Percentiles rank a stretch among this genome's conserved stretches.
These are phyloP conservation scores for Datnioides undecimradiatus DNA, from an alignment of 2,113 vertebrate genomes.

Conservation along the genomic window DNA sequence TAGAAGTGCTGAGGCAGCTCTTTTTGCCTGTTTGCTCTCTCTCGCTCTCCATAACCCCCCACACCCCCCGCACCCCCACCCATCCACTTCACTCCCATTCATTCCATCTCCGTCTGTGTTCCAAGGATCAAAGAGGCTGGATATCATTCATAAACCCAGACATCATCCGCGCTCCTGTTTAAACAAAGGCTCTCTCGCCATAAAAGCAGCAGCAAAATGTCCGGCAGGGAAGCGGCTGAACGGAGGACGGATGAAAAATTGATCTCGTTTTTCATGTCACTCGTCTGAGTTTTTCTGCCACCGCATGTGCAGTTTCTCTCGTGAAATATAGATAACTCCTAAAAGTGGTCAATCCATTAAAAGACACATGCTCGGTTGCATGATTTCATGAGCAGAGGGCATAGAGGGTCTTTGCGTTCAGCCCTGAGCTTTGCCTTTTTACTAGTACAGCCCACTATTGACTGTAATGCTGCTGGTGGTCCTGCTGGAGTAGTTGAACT, in stretches of 20 bases:
- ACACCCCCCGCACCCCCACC: no score
- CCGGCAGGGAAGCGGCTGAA: slow-evolving; percentile 27
- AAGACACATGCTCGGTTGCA: slow-evolving; percentile 36
- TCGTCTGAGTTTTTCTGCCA: slow-evolving; percentile 28
- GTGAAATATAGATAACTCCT: slow-evolving; percentile 59
- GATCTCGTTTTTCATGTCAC: slow-evolving; percentile 54
- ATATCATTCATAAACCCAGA: slow-evolving; percentile 67
- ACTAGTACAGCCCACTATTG: slow-evolving; percentile 4
- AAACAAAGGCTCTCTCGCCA: slow-evolving; percentile 64
- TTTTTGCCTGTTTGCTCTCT: slow-evolving; percentile 61
- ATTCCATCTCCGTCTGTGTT: slow-evolving; percentile 53
- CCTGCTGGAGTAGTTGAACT: slow-evolving; percentile 30
- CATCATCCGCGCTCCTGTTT: slow-evolving; percentile 38
- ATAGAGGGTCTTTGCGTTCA: slow-evolving; percentile 11
- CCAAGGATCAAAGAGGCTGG: slow-evolving; percentile 56
- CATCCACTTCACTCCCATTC: slow-evolving; percentile 50
- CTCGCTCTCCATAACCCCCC: no score
- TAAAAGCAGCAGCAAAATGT: slow-evolving; percentile 48
- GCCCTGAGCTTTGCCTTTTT: slow-evolving; percentile 13
- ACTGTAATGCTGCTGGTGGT: slow-evolving; percentile 3
- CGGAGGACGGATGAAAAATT: slow-evolving; percentile 59
- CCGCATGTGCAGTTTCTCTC: slow-evolving; percentile 35
- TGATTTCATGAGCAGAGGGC: slow-evolving; percentile 23
- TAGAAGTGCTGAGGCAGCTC: slow-evolving; percentile 78
- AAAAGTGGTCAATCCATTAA: slow-evolving; percentile 68